Evolutionary conservation across 2,113 vertebrate species (phyloP), one percentile per base, ranked within the genome.

Genomic region (Brienomyrus longianalis): DNA sequence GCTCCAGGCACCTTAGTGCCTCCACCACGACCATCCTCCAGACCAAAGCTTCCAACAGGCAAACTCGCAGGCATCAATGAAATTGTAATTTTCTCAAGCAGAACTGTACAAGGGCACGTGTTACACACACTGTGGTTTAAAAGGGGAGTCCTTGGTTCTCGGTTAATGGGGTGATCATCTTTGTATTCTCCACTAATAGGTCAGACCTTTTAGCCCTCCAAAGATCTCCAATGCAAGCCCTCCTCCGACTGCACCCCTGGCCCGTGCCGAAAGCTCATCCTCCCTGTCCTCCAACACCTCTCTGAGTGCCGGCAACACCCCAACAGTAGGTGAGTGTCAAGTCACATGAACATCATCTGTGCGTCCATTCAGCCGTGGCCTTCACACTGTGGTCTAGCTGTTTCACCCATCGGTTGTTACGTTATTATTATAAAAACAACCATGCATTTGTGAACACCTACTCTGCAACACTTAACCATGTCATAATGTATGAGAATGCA

Each of bases 31-130:
- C 98, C 98, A 90, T 96, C 97, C 91, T 99, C 98, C 91, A 97
- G 98, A 95, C 97, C 98, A 95, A 99, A 99, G 94, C 94, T 99
- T 90, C 92, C 98, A 80, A 89, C 96, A 0, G 96, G 95, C 83
- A 99, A 99, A 95, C 97, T 99, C 87, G 96, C 96, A 90, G 98
- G 98, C 74, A 99, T 99, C 94, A 98, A 97, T 93, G 98, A 99
- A 96, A 97, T 98, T 94, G 98, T 99, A 23, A 11, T 70, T 83
- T 45, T 27, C 31, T 11, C 21, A 27, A 27, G n/a, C 31, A 47
- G 11, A n/a, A 80, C 62, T 4, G 3, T 31, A 2, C 31, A 15
- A 43, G 35, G 15, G 15, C 31, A 43, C 31, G 43, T 80, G 2
- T 80, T 43, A 43, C 13, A 43, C 31, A 43, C 74, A 15, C 4